These are phyloP conservation scores for Chroicocephalus ridibundus DNA, from an alignment of 2,113 vertebrate genomes.

Conservation along the genomic window DNA sequence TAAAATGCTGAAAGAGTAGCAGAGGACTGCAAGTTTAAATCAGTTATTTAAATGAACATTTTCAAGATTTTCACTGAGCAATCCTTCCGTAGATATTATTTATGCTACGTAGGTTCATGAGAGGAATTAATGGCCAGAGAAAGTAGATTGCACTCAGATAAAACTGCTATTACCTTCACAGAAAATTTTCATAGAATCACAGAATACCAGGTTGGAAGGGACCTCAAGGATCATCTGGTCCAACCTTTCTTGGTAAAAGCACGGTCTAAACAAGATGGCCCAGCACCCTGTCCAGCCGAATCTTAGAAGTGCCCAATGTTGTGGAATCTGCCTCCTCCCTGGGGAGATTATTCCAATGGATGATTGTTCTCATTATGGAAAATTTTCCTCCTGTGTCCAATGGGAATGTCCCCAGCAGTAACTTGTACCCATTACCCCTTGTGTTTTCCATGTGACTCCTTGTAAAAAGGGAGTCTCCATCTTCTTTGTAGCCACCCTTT, in stretches of 20 bases:
- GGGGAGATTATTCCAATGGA: not conserved
- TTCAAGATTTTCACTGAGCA: not conserved
- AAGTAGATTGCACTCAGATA: not conserved
- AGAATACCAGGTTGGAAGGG: not conserved
- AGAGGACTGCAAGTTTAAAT: not conserved
- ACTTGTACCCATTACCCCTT: not conserved
- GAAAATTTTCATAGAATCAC: not conserved
- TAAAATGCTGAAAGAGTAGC: not conserved
- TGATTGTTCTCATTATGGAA: not conserved
- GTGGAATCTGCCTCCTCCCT: too few species aligned
- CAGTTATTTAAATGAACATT: not conserved
- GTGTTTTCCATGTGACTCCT: not conserved
- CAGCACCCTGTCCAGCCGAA: not conserved
- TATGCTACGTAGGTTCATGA: not conserved
- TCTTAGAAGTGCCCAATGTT: not conserved
- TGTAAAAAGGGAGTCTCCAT: not conserved
- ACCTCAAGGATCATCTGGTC: not conserved
- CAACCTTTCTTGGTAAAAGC: not conserved
- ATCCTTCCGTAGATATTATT: not conserved
- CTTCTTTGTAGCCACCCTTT: too few species aligned
- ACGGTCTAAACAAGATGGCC: not conserved
- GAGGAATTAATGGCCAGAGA: not conserved
- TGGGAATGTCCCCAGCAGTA: not conserved
- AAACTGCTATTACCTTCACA: not conserved
- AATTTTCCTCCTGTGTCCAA: not conserved